Evolutionary conservation across 2,113 vertebrate species (phyloP).

Genomic region (Myotis davidii): DNA sequence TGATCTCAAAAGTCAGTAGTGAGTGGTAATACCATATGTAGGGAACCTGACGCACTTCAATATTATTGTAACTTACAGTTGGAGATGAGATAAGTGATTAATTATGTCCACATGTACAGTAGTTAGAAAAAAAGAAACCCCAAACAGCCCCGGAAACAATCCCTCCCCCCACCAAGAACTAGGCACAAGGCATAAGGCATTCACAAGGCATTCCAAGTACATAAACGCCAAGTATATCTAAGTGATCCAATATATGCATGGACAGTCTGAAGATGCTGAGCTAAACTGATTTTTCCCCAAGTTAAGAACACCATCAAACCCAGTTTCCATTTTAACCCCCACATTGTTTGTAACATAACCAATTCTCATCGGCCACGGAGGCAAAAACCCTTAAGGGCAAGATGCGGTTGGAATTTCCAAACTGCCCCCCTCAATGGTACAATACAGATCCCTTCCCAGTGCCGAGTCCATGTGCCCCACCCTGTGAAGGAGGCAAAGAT

Average conservation of each 20-base stretch:
- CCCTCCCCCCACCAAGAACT: background rate
- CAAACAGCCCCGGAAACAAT: too few relatives aligned
- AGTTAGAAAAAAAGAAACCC: background rate
- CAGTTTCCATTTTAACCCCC: background rate
- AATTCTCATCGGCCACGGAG: fast-evolving
- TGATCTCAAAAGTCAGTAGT: background rate
- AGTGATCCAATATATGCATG: background rate
- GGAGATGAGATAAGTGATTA: background rate
- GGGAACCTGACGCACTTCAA: background rate
- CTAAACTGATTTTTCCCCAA: background rate
- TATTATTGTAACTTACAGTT: background rate
- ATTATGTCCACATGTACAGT: background rate
- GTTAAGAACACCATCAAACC: background rate
- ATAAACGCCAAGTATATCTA: background rate
- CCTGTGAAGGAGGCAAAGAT: fast-evolving
- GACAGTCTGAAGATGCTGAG: background rate
- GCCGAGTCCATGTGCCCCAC: fast-evolving
- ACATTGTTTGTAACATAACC: background rate
- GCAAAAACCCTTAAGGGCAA: background rate
- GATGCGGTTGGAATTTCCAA: background rate
- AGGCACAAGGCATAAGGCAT: background rate
- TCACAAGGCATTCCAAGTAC: background rate
- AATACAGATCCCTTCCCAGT: background rate
- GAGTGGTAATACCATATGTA: background rate
- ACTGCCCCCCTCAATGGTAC: background rate